Evolutionary conservation across 1,140 invertebrate genomes (phyloP).

Genomic region (Lethrus apterus): DNA sequence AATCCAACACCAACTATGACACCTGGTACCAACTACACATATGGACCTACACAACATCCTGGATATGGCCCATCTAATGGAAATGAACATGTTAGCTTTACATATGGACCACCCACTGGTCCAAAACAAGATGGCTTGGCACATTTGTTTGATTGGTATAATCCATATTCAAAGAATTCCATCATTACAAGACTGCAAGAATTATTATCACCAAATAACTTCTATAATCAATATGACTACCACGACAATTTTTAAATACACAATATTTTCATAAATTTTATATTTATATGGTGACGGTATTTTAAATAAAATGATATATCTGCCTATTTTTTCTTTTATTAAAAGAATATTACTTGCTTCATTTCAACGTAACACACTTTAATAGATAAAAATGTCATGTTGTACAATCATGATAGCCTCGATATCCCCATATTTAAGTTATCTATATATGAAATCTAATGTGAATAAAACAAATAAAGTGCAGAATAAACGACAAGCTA

Average conservation of each 20-base stretch:
- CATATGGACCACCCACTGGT: slow-evolving; percentile 29
- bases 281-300: no score
- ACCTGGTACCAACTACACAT: neutral
- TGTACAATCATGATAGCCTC: no score
- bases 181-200: slow-evolving; percentile 7
- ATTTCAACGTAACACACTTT: no score
- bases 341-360: no score
- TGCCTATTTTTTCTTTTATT: no score
- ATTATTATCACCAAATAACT: slow-evolving; percentile 7
- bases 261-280: no score
- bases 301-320: no score
- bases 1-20: neutral
- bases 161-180: slow-evolving; percentile 9
- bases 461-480: no score
- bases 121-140: slow-evolving; percentile 4
- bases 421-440: no score
- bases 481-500: no score
- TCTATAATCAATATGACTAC: slow-evolving; percentile 13
- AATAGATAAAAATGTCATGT: no score
- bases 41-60: slow-evolving; percentile 7
- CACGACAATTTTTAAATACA: slow-evolving; percentile 10
- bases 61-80: slow-evolving; percentile 36
- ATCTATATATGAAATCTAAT: no score
- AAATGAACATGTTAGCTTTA: slow-evolving; percentile 35
- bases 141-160: slow-evolving; percentile 6